Evolutionary conservation across 2,113 vertebrate genomes (phyloP).

Genomic region (Zapus hudsonius): DNA sequence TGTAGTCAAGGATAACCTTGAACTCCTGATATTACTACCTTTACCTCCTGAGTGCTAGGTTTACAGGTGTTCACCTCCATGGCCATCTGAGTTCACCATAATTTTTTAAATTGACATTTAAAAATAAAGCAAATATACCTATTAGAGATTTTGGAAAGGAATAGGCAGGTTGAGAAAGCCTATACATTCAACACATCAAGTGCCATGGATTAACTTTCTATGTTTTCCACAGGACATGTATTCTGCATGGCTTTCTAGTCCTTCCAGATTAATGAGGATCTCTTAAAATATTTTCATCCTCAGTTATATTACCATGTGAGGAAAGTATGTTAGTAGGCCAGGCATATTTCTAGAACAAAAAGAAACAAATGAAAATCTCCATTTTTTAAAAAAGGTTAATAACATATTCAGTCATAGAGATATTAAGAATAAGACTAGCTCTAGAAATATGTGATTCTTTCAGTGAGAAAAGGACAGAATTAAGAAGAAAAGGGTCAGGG

Average conservation of each 20-base stretch:
- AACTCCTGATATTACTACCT: neutral
- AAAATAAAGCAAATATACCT: neutral
- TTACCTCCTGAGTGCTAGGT: too few species aligned
- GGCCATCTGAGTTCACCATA: neutral
- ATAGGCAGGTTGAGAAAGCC: neutral
- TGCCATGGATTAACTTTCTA: neutral
- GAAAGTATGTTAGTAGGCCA: neutral
- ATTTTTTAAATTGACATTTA: too few species aligned
- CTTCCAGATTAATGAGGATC: neutral
- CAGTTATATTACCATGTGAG: neutral
- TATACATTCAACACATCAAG: neutral
- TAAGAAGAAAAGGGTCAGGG: neutral
- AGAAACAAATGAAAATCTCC: neutral
- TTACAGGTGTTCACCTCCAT: neutral
- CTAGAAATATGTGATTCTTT: neutral
- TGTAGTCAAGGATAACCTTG: neutral
- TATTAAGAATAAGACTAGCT: neutral
- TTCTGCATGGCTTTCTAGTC: neutral
- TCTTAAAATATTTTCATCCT: neutral
- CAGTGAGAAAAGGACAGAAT: neutral
- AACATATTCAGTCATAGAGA: neutral
- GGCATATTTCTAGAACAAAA: conserved; percentile 12
- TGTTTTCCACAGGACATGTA: neutral
- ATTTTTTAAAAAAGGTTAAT: neutral
- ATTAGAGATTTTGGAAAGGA: neutral